A percentile compares a stretch with the other conserved stretches of the same genome.
Conservation (phyloP, 2,888 invertebrate genomes). For the Trilocha varians region DNA sequence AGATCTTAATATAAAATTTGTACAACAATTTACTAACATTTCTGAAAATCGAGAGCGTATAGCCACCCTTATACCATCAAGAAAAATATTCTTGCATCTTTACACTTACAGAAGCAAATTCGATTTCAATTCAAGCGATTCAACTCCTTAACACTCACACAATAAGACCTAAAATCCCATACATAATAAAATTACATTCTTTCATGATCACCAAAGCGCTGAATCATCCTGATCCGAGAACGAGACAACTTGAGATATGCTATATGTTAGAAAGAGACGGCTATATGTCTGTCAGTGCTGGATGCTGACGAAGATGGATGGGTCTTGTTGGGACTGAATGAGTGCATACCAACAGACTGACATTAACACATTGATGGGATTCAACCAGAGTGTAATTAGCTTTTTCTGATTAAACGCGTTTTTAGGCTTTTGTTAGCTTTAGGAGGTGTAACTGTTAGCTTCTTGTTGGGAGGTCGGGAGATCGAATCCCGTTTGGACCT, state of each 20-base stretch:
- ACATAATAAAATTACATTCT: constrained; percentile 27
- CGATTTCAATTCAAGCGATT: constrained; percentile 17
- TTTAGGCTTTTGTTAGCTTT: background rate
- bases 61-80: constrained; percentile 12
- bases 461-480: no score
- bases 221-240: constrained; percentile 52
- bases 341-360: constrained; percentile 26
- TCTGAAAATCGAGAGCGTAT: background rate
- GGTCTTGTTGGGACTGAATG: constrained; percentile 49
- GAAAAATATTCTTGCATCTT: constrained; percentile 57
- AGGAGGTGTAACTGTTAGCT: no score
- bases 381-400: background rate
- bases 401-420: background rate
- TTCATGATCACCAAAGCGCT: constrained; percentile 38
- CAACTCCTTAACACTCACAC: constrained; percentile 6
- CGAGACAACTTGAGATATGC: constrained; percentile 33
- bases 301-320: constrained; percentile 63
- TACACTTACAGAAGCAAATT: constrained; percentile 57
- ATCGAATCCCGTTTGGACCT: no score
- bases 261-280: constrained; percentile 34
- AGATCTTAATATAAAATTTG: background rate
- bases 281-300: constrained; percentile 25
- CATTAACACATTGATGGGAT: background rate
- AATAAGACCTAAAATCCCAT: constrained; percentile 14
- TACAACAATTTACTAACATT: background rate